Evolutionary conservation across 2,888 invertebrate genomes (phyloP).

Genomic region (Acholoe squamosa): DNA sequence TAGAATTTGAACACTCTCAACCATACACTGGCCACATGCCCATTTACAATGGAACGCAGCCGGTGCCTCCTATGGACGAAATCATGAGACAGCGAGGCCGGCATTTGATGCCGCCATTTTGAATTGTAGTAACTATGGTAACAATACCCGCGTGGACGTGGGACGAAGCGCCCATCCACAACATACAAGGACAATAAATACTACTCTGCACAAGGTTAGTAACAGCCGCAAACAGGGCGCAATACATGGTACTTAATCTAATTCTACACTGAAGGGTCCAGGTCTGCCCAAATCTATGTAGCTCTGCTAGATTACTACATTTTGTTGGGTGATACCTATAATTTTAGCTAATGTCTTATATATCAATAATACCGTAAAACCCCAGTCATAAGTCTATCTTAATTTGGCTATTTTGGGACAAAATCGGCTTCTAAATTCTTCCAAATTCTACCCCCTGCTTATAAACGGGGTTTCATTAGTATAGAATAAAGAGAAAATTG

Average conservation of each 20-base stretch:
- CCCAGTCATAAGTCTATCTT: too few relatives aligned
- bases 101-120: slow-evolving; percentile 53
- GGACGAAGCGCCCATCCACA: neutral
- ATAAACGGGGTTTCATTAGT: too few relatives aligned
- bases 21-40: slow-evolving; percentile 1
- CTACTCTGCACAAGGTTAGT: slow-evolving; percentile 10
- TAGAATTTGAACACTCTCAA: neutral
- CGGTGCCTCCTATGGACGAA: slow-evolving; percentile 48
- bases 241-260: neutral
- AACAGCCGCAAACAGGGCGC: neutral
- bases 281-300: too few relatives aligned
- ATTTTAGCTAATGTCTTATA: too few relatives aligned
- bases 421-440: too few relatives aligned
- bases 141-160: slow-evolving; percentile 36
- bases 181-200: slow-evolving; percentile 55
- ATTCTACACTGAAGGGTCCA: too few relatives aligned
- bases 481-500: too few relatives aligned
- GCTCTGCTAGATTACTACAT: too few relatives aligned
- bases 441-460: too few relatives aligned
- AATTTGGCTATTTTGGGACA: too few relatives aligned
- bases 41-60: slow-evolving; percentile 10
- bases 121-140: slow-evolving; percentile 32
- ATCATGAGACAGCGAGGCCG: slow-evolving; percentile 47
- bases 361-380: too few relatives aligned
- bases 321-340: too few relatives aligned